Evolutionary conservation across 2,797 vertebrate genomes (phyloP).

Genomic region (Hylomyscus alleni): DNA sequence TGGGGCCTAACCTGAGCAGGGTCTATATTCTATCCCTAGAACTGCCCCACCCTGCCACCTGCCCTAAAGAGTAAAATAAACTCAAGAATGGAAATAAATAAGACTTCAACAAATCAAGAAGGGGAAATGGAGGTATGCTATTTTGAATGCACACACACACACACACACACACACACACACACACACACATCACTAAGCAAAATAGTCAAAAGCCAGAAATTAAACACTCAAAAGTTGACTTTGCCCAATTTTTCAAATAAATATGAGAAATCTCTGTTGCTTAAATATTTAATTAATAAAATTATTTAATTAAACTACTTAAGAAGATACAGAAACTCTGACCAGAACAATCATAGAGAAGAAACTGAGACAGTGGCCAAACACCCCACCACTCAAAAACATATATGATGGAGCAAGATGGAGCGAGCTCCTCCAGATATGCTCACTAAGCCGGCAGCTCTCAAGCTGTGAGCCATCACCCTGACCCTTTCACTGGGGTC

Average conservation of each 20-base stretch:
- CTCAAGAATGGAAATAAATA: background rate
- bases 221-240: constrained; percentile 20
- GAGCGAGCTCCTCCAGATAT: too few relatives aligned
- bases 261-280: background rate
- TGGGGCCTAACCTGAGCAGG: background rate
- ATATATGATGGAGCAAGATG: too few relatives aligned
- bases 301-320: background rate
- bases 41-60: background rate
- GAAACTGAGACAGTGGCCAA: background rate
- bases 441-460: too few relatives aligned
- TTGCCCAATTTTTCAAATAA: background rate
- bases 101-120: background rate
- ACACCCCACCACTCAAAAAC: background rate
- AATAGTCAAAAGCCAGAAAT: background rate
- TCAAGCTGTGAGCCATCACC: too few relatives aligned
- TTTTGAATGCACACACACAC: background rate
- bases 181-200: background rate
- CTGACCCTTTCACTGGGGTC: too few relatives aligned
- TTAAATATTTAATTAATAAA: background rate
- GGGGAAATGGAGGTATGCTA: background rate
- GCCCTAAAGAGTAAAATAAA: background rate
- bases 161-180: background rate
- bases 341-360: constrained; percentile 17
- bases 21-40: background rate
- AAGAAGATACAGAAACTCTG: constrained; percentile 9